Percentiles rank a stretch among this genome's conserved stretches.
Conservation (phyloP, 2,113 vertebrate species). For the Australoheros scitulus region DNA sequence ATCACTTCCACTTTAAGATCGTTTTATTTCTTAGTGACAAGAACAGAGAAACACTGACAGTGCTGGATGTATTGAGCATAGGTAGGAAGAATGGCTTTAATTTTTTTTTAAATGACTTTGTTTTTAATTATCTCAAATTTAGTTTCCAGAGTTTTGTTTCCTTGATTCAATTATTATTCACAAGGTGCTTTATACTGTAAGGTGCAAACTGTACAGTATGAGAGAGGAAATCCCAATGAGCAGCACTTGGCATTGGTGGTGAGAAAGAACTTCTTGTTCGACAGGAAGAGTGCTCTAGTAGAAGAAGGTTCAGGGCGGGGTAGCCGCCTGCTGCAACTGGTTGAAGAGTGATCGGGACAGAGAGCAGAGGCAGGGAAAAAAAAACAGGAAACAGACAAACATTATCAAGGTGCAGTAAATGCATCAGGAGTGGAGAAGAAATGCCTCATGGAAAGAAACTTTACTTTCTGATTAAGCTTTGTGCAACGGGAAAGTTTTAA, state of each 20-base stretch:
- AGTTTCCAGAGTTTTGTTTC: background rate
- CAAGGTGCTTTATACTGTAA: no score
- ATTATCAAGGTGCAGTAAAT: no score
- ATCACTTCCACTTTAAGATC: no score
- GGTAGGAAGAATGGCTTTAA: no score
- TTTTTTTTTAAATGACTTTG: no score
- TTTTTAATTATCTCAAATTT: no score
- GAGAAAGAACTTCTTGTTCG: background rate
- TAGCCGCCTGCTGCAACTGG: background rate
- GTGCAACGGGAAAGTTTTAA: no score
- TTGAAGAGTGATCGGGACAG: no score
- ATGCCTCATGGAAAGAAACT: background rate
- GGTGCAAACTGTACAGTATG: background rate
- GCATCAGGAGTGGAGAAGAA: no score
- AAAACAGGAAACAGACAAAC: background rate
- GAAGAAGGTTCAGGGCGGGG: background rate
- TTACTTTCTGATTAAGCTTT: background rate
- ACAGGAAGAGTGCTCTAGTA: background rate
- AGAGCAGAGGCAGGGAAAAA: fast-evolving
- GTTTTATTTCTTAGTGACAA: no score
- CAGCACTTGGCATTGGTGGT: background rate
- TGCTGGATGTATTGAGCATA: no score
- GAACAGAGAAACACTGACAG: no score
- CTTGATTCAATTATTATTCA: background rate
- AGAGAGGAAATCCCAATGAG: background rate